Conservation (phyloP, 1,140 invertebrate genomes). For the Notospermus geniculatus region DNA sequence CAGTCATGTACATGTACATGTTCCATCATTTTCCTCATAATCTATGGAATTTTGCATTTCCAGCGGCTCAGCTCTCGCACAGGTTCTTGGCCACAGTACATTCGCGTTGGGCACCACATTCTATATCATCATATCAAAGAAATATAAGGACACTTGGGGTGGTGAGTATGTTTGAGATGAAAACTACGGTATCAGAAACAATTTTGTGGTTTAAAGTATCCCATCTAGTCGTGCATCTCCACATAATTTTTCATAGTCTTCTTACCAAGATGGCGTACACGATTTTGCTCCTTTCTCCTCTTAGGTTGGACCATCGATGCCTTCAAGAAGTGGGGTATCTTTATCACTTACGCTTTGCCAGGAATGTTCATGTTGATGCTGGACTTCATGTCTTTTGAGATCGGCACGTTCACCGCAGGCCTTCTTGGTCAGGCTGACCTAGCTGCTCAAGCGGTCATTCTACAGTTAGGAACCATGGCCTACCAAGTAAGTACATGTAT, state of each 20-base stretch:
- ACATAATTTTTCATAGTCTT: too few relatives aligned
- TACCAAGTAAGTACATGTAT: conserved; percentile 14
- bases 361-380: conserved; percentile 21
- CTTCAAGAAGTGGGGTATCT: conserved; percentile 17
- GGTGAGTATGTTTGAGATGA: too few relatives aligned
- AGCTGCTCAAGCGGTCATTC: conserved; percentile 16
- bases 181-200: too few relatives aligned
- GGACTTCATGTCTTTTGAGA: conserved; percentile 22
- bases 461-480: conserved; percentile 13
- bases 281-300: neutral
- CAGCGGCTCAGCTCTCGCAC: conserved; percentile 19
- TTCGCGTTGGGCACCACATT: conserved; percentile 11
- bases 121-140: conserved; percentile 11
- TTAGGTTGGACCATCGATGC: conserved; percentile 14
- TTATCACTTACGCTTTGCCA: conserved; percentile 12
- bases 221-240: too few relatives aligned
- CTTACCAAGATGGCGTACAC: neutral
- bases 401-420: conserved; percentile 17
- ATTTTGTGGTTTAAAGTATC: too few relatives aligned
- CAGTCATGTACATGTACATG: too few relatives aligned
- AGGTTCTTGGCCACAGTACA: neutral
- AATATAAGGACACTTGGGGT: conserved; percentile 17
- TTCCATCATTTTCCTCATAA: too few relatives aligned
- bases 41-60: conserved; percentile 4
- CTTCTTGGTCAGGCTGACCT: conserved; percentile 4